Evolutionary conservation across 2,888 invertebrate species (phyloP).

Genomic region (Leptopilina syphax): DNA sequence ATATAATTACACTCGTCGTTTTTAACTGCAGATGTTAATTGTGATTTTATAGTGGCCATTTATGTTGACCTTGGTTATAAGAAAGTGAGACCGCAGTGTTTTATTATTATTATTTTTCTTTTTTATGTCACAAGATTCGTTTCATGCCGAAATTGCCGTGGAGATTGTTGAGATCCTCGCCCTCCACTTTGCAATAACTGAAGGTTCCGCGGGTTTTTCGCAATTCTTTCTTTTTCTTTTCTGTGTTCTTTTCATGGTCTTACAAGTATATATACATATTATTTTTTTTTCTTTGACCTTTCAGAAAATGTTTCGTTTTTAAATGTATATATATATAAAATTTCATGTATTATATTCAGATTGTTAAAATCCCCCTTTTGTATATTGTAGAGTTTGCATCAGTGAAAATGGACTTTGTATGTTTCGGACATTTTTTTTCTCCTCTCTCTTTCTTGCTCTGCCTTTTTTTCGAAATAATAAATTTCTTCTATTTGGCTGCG

Average conservation of each 20-base stretch:
- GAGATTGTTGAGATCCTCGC: constrained; percentile 35
- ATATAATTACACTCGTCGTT: not conserved
- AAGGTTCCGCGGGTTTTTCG: constrained; percentile 26
- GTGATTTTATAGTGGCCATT: constrained; percentile 10
- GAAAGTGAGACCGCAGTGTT: constrained; percentile 7
- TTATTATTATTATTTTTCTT: constrained; percentile 2
- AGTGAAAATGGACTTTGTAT: constrained; percentile 6
- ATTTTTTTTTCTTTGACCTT: not conserved
- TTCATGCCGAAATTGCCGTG: constrained; percentile 32
- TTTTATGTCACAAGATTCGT: constrained; percentile 30
- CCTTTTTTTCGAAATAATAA: not conserved
- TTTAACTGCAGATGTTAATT: constrained; percentile 26
- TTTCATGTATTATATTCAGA: not conserved
- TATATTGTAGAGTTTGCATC: not conserved
- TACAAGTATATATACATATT: not conserved
- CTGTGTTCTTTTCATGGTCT: constrained; percentile 32
- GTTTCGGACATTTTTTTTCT: not conserved
- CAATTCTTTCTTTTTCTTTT: constrained; percentile 40
- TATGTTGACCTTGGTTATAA: constrained; percentile 16
- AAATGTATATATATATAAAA: not conserved
- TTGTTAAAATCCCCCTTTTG: not conserved
- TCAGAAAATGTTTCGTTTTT: not conserved
- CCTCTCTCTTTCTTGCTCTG: too few species aligned
- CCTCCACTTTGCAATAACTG: constrained; percentile 5
- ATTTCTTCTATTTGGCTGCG: constrained; percentile 21